phyloP scores from a whole-genome alignment of 1,140 invertebrate genomes.

The Lethrus apterus region DNA sequence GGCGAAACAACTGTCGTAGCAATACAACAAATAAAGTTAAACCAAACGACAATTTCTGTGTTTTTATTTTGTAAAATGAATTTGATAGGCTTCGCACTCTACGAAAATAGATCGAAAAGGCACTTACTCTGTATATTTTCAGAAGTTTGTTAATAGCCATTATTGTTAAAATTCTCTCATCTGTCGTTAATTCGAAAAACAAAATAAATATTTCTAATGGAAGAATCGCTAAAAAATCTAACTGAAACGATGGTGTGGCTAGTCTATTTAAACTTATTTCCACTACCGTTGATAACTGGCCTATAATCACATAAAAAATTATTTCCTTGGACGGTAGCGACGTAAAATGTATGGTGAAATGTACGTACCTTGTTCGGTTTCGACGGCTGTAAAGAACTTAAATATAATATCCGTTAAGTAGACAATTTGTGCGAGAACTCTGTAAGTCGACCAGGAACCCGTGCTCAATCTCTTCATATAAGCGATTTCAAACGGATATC shows the following conservation, averaged over 20 bases:
- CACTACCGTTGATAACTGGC: not conserved
- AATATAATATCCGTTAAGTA: slow-evolving; percentile 3
- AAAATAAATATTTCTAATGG: not conserved
- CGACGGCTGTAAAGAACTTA: slow-evolving; percentile 9
- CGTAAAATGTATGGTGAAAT: not conserved
- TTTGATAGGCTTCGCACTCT: not conserved
- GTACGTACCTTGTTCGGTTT: slow-evolving; percentile 9
- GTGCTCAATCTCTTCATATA: not conserved
- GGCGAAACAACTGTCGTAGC: too few species aligned
- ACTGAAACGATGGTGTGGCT: not conserved
- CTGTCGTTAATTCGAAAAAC: not conserved
- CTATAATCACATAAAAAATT: not conserved
- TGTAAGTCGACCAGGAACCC: not conserved
- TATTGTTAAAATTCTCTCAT: not conserved
- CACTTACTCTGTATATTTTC: slow-evolving; percentile 9
- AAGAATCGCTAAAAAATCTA: slow-evolving; percentile 3
- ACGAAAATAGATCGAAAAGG: not conserved
- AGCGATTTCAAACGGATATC: slow-evolving; percentile 12
- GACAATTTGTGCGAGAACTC: slow-evolving; percentile 2
- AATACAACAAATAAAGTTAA: too few species aligned
- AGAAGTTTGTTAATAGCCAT: slow-evolving; percentile 8
- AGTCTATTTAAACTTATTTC: slow-evolving; percentile 9
- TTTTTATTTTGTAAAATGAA: too few species aligned
- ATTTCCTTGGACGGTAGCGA: not conserved
- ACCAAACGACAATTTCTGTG: too few species aligned